Base-by-base conservation (phyloP, 2,113 vertebrate species). In the Gallinago jamesoni region DNA sequence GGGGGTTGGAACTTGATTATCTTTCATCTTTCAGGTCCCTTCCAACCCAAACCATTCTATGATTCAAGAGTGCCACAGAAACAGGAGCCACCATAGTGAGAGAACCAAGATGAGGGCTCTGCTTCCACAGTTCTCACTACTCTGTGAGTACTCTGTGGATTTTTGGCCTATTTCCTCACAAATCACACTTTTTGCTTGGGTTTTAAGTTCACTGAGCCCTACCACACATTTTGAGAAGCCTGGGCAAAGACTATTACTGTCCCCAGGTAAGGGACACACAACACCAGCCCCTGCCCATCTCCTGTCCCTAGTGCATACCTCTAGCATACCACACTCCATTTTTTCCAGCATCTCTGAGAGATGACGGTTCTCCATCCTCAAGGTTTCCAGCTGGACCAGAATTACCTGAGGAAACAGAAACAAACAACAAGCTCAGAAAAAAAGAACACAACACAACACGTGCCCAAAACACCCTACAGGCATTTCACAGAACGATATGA, bases 281-380 rank as follows among this genome's bases (percentile, higher is more conserved):
- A 10, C 1, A 1, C 15, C 4, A 67, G 55, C 12, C 37, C 35
- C 55, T 70, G 56, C 30, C 68, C 68, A 55, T 7, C 37, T 47
- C 84, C 20, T 6, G 2, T 48, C 50, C 41, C 84, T 55, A 52
- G 3, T 12, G 28, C 89, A 43, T 93, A 99, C 99, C 98, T 98
- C 97, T 20, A 97, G 93, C 41, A 98, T 93, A 67, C 89, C 96
- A 15, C 97, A 95, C 59, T 98, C 97, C 39, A 96, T 90, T 84
- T 97, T 98, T 84, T 98, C 97, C 87, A 99, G 97, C 59, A 98
- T 98, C 92, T 98, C 98, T 39, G 97, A 98, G 88, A 99, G 98
- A 68, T 96, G 98, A 79, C 86, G 95, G 94, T 99, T 99, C 97
- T 99, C 99, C 90, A 97, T 93, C 84, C 96, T 98, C 59, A 99